phyloP scores from a whole-genome alignment of 2,888 invertebrate genomes.

The Drosophila greeni region DNA sequence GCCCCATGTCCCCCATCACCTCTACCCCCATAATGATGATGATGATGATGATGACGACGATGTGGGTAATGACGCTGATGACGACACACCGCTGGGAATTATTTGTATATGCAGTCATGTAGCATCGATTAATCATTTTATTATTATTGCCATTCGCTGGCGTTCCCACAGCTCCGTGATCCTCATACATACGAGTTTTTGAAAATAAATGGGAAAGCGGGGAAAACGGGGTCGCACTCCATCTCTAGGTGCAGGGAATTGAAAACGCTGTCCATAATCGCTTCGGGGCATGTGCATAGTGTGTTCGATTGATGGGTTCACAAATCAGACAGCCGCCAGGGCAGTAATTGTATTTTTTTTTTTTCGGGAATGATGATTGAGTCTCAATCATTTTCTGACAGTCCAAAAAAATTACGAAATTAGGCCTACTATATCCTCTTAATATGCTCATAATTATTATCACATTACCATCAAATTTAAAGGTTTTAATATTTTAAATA shows the following conservation, averaged over 20 bases:
- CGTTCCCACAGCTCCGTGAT: constrained; percentile 70
- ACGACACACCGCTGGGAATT: constrained; percentile 72
- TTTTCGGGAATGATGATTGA: not conserved
- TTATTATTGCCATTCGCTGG: constrained; percentile 69
- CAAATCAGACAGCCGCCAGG: constrained; percentile 8
- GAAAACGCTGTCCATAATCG: constrained; percentile 23
- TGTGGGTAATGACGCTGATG: constrained; percentile 66
- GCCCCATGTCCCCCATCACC: constrained; percentile 1
- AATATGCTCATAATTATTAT: not conserved
- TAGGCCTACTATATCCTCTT: not conserved
- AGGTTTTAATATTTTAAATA: too few species aligned
- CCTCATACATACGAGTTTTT: constrained; percentile 43
- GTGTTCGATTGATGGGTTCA: constrained; percentile 14
- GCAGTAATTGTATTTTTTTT: not conserved
- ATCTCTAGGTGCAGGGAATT: constrained; percentile 2
- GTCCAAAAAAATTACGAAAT: not conserved
- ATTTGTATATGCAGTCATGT: constrained; percentile 72
- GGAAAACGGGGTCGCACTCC: constrained; percentile 4
- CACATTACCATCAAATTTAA: not conserved
- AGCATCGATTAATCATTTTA: constrained; percentile 74
- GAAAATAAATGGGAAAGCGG: constrained; percentile 13
- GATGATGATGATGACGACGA: constrained; percentile 24
- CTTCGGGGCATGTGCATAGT: constrained; percentile 1
- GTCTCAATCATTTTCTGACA: not conserved
- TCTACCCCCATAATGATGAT: constrained; percentile 21